Percentiles rank a stretch among this genome's conserved stretches.
phyloP scores from a whole-genome alignment of 2,797 vertebrate genomes.

The Pitangus sulphuratus region DNA sequence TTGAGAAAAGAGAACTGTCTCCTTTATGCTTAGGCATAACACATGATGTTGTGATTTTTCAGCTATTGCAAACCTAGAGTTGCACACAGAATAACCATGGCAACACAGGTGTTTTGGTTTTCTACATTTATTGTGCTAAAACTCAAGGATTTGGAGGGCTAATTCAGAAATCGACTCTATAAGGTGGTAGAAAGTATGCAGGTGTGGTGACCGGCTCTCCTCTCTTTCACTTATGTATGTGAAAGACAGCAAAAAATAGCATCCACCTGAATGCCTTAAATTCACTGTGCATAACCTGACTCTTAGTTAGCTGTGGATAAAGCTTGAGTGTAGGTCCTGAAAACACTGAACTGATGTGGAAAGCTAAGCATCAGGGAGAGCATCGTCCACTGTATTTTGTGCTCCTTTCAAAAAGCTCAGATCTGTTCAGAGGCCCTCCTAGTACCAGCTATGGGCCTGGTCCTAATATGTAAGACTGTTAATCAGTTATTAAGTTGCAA shows the following conservation, averaged over 20 bases:
- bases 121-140: background rate
- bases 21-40: background rate
- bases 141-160: background rate
- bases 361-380: background rate
- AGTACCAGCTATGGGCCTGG: background rate
- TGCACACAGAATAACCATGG: background rate
- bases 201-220: background rate
- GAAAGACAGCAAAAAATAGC: background rate
- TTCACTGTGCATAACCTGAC: background rate
- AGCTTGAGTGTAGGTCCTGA: background rate
- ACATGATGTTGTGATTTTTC: background rate
- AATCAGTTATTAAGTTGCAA: background rate
- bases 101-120: background rate
- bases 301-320: background rate
- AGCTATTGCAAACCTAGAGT: background rate
- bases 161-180: background rate
- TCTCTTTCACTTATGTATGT: background rate
- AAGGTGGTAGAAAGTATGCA: background rate
- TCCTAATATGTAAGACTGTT: background rate
- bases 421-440: background rate
- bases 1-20: background rate
- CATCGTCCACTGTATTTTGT: accelerated
- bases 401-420: background rate
- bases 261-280: background rate
- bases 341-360: background rate